Base-by-base conservation (phyloP, 2,113 vertebrate genomes). In the Lophochroa leadbeateri region DNA sequence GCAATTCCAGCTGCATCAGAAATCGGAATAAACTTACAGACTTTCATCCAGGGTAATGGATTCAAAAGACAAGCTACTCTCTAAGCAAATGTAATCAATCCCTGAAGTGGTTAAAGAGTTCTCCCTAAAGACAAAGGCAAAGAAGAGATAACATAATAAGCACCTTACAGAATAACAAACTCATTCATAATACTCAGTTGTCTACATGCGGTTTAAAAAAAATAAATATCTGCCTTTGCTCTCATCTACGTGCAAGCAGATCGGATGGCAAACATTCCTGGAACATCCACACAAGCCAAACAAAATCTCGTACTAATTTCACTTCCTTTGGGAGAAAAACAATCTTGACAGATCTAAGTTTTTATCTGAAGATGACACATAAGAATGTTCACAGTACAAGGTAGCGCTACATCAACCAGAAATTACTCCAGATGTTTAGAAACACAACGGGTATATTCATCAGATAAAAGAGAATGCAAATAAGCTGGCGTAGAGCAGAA, bases 31-130 rank as follows among this genome's bases (percentile, higher is more conserved):
- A 91, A 88, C 82, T 71, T 63, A 27, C 9, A 33, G 86, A 84
- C 83, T 91, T 93, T 65, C 81, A 91, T 58, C n/a, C 77, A 55
- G 41, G 20, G 16, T 84, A 85, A 89, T 49, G 46, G 77, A 81
- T 94, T 87, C 81, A 89, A 77, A 86, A 92, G 88, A 75, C 77
- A 87, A 89, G 82, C 49, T 74, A n/a, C 44, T 70, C 86, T 84
- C 88, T 95, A 96, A 96, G 82, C 96, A 95, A 88, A 91, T 89
- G 52, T 39, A 92, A 92, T 89, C 92, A 92, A 16, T 76, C 83
- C 81, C 94, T 96, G 92, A 96, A 93, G 92, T 67, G 41, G 95
- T 92, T 96, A 95, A 94, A 68, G 77, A 69, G 41, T 39, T 94
- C 82, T 95, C 96, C 96, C 77, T 63, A 76, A 90, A 95, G 86